Base-by-base conservation (phyloP, 2,113 vertebrate genomes). In the Nerophis ophidion region DNA sequence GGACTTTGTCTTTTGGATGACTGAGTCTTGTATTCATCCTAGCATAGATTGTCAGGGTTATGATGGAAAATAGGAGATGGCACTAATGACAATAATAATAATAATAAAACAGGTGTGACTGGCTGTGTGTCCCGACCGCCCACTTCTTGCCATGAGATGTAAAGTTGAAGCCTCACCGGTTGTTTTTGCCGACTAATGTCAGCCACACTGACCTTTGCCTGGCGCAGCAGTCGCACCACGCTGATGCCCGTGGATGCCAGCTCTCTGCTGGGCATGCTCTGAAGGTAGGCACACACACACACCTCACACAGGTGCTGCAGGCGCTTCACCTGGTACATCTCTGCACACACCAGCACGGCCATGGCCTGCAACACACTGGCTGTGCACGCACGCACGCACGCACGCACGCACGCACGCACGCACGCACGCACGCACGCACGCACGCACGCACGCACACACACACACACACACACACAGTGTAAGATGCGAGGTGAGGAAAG, bases 311-410 rank as follows among this genome's bases (percentile, higher is more conserved):
- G 93, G 45, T 97, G 94, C 89, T 96, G 95, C 17, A 98, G 92
- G 11, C 96, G 89, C 57, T 95, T 92, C 46, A 99, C 94, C 65
- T 98, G 96, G 86, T 99, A 99, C 96, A 98, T 99, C 88, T 98
- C 96, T 0, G 96, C 95, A 60, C 95, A 99, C 74, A 99, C 92
- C 69, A 99, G 75, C 76, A 99, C 93, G 4, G 96, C 94, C 95
- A 98, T 97, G 5, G 95, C 96, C 81, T 98, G 96, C 56, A 95
- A 87, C 83, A 98, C 93, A 70, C 95, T 94, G 56, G 92, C 96
- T 99, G 75, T 58, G 83, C 49, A 79, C 57, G 42, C 15, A 35
- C 36, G 11, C 15, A 40, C 40, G 12, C 40, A 5, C 40, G 70
- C 58, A 73, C 42, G 62, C 17, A 16, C 63, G 79, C 48, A 66